phyloP scores from a whole-genome alignment of 2,113 vertebrate genomes.

The Pipra filicauda region DNA sequence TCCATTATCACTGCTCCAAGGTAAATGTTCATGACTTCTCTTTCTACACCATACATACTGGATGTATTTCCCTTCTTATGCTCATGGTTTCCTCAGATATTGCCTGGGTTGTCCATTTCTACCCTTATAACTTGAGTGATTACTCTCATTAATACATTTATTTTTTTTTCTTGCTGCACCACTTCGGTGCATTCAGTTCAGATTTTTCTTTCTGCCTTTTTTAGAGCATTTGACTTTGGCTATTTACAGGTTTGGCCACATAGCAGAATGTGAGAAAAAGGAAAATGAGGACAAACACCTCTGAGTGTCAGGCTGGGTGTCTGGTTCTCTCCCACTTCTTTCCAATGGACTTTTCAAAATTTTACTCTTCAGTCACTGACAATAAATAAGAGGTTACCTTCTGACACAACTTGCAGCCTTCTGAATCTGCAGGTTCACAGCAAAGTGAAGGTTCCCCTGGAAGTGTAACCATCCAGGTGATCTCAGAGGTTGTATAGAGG shows the following conservation, averaged over 20 bases:
- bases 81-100: not conserved
- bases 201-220: not conserved
- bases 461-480: not conserved
- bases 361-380: not conserved
- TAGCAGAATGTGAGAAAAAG: not conserved
- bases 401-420: not conserved
- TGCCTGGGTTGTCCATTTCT: not conserved
- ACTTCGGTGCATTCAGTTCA: not conserved
- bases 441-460: not conserved
- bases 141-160: not conserved
- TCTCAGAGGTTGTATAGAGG: rapidly evolving
- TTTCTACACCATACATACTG: not conserved
- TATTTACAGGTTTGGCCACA: not conserved
- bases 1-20: not conserved
- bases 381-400: not conserved
- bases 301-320: not conserved
- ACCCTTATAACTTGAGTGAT: not conserved
- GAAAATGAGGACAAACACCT: not conserved
- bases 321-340: not conserved
- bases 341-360: not conserved
- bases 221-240: not conserved
- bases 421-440: not conserved
- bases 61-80: not conserved
- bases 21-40: not conserved
- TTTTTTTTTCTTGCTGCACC: not conserved